Evolutionary conservation across 1,140 invertebrate species (phyloP).

Genomic region (Monomorium pharaonis): DNA sequence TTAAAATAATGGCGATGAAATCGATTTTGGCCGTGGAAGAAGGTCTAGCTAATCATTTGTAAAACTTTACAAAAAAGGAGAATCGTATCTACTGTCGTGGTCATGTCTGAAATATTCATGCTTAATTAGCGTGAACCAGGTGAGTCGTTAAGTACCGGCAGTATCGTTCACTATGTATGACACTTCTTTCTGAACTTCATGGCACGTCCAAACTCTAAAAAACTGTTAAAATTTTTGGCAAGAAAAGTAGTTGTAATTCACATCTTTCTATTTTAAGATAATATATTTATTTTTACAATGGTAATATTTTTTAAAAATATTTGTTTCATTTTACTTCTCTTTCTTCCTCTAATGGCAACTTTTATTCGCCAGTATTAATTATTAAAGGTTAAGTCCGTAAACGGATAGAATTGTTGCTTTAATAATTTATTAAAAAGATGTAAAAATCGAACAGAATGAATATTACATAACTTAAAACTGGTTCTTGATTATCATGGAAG

Average conservation of each 20-base stretch:
- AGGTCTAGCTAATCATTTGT: not conserved
- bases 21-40: not conserved
- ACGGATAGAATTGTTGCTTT: not conserved
- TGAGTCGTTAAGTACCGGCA: slow-evolving; percentile 21
- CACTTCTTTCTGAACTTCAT: slow-evolving; percentile 17
- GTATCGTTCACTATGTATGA: not conserved
- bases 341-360: not conserved
- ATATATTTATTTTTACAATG: not conserved
- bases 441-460: not conserved
- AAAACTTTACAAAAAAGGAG: not conserved
- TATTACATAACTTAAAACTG: not conserved
- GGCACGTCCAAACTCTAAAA: not conserved
- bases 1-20: not conserved
- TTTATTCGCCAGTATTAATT: slow-evolving; percentile 1
- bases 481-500: too few relatives aligned
- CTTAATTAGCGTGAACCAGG: slow-evolving; percentile 33
- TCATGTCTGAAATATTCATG: slow-evolving; percentile 56
- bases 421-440: not conserved
- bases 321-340: not conserved
- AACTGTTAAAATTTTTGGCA: not conserved
- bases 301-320: not conserved
- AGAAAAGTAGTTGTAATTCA: not conserved
- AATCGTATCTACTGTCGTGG: not conserved
- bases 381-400: not conserved
- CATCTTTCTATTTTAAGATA: not conserved